Base-by-base conservation (phyloP, 2,113 vertebrate genomes). In the Passerina amoena region DNA sequence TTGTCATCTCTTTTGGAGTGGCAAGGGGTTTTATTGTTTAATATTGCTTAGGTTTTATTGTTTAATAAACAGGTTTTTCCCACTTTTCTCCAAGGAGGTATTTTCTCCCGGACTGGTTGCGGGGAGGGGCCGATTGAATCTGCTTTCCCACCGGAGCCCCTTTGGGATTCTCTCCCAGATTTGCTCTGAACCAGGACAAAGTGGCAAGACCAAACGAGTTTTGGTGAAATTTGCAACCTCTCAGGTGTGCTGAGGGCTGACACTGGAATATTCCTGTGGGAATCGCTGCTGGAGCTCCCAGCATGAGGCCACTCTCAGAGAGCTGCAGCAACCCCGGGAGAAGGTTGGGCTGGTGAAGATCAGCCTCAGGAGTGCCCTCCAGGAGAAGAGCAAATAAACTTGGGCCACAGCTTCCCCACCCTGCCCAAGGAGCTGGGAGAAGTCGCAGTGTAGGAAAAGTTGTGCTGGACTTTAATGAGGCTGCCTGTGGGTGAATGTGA, bases 301-400 rank as follows among this genome's bases (percentile, higher is more conserved):
- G n/a, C 10, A 12, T 0, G 1, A 59, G 42, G 6, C 0, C 5
- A 50, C 38, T 38, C 13, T n/a, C 30, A 64, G 72, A 13, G 50
- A 77, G 21, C 14, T 70, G 33, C 54, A 76, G 63, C 1, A 47
- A 21, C 17, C 27, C 11, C 54, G 37, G 31, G 33, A 73, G 19
- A 61, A 54, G 23, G 9, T 2, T 72, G 42, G 7, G 4, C 12
- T 60, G 38, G 10, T 54, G 45, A 25, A 45, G 12, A 21, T 53
- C 23, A n/a, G 47, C 19, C 31, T 21, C 0, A 0, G 35, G 12
- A 6, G 2, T 2, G 5, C 24, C 35, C 7, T 59, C n/a, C 25
- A 42, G 30, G 5, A 38, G 8, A 48, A 8, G 1, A 48, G 17
- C 3, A 22, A 60, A 24, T 5, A 54, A 10, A 13, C 61, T 22